A percentile compares a stretch with the other conserved stretches of the same genome.
Conservation (phyloP, 2,888 invertebrate species). For the Copidosoma aretas region DNA sequence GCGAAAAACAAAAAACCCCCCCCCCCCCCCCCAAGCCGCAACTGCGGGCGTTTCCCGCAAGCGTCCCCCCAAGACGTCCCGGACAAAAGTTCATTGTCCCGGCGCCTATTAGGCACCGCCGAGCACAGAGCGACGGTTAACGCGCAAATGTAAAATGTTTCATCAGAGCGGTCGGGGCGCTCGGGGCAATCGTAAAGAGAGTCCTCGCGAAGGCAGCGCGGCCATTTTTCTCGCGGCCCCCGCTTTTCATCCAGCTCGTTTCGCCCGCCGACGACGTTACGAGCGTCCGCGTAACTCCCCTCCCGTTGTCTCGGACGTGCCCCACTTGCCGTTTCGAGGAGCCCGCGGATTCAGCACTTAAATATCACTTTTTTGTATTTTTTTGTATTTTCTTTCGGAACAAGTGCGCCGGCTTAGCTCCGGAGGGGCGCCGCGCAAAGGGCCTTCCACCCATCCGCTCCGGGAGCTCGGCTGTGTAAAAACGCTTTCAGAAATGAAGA, state of each 20-base stretch:
- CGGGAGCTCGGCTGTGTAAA: not conserved
- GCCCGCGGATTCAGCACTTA: no score
- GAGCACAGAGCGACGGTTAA: conserved; percentile 36
- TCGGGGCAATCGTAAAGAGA: conserved; percentile 45
- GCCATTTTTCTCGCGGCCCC: conserved; percentile 18
- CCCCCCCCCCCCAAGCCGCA: no score
- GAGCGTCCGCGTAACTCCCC: conserved; percentile 35
- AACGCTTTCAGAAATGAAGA: not conserved
- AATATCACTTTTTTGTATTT: conserved; percentile 3
- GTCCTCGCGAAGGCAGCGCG: conserved; percentile 41
- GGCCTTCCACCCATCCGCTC: conserved; percentile 15
- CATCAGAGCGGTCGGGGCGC: conserved; percentile 42
- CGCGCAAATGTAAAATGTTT: conserved; percentile 46
- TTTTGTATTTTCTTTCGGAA: conserved; percentile 1
- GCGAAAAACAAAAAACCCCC: no score
- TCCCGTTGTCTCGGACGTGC: not conserved
- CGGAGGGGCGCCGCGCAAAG: no score
- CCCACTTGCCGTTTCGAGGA: not conserved
- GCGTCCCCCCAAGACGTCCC: no score
- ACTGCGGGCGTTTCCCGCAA: no score
- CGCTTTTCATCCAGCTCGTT: conserved; percentile 35
- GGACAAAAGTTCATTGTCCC: conserved; percentile 17
- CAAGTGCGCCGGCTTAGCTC: no score
- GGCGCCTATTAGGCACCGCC: not conserved
- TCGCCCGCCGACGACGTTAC: conserved; percentile 30